phyloP scores from a whole-genome alignment of 2,888 invertebrate species.

The Agonopterix heracliana region DNA sequence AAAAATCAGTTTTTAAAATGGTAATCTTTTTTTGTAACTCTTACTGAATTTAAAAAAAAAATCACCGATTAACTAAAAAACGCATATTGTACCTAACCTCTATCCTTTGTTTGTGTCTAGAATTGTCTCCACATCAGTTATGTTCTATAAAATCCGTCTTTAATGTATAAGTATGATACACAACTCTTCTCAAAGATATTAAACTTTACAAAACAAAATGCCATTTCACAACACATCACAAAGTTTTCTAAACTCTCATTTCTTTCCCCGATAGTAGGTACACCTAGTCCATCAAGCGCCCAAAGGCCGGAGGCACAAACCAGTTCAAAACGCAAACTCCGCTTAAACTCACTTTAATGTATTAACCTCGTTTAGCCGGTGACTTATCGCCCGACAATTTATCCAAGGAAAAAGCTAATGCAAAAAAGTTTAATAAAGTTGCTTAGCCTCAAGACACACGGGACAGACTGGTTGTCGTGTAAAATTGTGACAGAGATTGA shows the following conservation, averaged over 20 bases:
- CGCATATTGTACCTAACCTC: too few species aligned
- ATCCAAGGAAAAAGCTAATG: slow-evolving; percentile 51
- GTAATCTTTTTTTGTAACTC: too few species aligned
- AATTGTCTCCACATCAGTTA: too few species aligned
- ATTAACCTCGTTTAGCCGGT: slow-evolving; percentile 61
- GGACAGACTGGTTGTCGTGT: neutral
- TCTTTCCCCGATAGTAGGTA: neutral
- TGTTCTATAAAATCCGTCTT: too few species aligned
- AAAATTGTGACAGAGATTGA: neutral
- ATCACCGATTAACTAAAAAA: too few species aligned
- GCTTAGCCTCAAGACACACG: slow-evolving; percentile 30
- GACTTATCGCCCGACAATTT: slow-evolving; percentile 67
- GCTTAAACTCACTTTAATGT: slow-evolving; percentile 64
- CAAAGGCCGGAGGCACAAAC: slow-evolving; percentile 17
- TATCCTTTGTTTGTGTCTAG: too few species aligned
- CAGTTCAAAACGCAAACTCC: slow-evolving; percentile 33
- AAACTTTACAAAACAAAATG: too few species aligned
- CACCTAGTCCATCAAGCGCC: slow-evolving; percentile 2
- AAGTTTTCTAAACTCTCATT: neutral
- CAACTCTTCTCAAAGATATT: too few species aligned
- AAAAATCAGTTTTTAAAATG: too few species aligned
- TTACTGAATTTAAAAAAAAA: too few species aligned
- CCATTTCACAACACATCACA: too few species aligned
- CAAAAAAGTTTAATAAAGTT: slow-evolving; percentile 65
- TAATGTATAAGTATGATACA: too few species aligned